A percentile compares a stretch with the other conserved stretches of the same genome.
phyloP scores from a whole-genome alignment of 2,888 invertebrate species.

The Drosophila anomalata region DNA sequence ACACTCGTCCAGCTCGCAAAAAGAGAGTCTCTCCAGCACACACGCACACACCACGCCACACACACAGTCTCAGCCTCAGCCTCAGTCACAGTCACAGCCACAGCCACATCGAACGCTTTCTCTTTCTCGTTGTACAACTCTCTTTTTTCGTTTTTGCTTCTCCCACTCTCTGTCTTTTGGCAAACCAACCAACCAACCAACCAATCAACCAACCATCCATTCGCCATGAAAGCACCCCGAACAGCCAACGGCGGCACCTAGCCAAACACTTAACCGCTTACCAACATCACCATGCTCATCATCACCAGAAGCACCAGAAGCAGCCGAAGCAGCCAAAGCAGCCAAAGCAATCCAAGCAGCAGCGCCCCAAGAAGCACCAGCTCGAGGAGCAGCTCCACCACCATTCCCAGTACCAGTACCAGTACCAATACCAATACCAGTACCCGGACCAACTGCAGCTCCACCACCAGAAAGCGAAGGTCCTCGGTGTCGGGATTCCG shows the following conservation, averaged over 20 bases:
- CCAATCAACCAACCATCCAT: constrained; percentile 49
- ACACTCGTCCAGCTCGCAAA: constrained; percentile 8
- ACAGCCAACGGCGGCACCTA: constrained; percentile 83
- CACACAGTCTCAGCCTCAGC: neutral
- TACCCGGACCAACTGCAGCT: constrained; percentile 2
- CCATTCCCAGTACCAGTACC: constrained; percentile 16
- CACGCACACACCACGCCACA: constrained; percentile 8
- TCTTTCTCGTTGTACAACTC: constrained; percentile 77
- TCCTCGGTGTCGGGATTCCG: constrained; percentile 21
- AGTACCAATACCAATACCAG: constrained; percentile 2
- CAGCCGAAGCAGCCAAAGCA: constrained; percentile 29
- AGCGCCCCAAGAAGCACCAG: constrained; percentile 15
- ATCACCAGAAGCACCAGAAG: constrained; percentile 51
- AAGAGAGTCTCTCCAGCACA: constrained; percentile 30
- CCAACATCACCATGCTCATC: constrained; percentile 65
- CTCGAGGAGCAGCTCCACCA: constrained; percentile 16
- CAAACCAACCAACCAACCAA: constrained; percentile 63
- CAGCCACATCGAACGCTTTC: constrained; percentile 62
- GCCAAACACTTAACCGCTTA: constrained; percentile 80
- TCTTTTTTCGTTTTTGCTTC: constrained; percentile 69
- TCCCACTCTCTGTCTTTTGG: constrained; percentile 56
- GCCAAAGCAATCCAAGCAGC: constrained; percentile 23
- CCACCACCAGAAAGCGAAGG: constrained; percentile 14
- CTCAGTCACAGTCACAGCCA: constrained; percentile 18
- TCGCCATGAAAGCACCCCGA: constrained; percentile 70